Base-by-base conservation (phyloP, 2,113 vertebrate genomes). In the Brachyhypopomus gauderio region DNA sequence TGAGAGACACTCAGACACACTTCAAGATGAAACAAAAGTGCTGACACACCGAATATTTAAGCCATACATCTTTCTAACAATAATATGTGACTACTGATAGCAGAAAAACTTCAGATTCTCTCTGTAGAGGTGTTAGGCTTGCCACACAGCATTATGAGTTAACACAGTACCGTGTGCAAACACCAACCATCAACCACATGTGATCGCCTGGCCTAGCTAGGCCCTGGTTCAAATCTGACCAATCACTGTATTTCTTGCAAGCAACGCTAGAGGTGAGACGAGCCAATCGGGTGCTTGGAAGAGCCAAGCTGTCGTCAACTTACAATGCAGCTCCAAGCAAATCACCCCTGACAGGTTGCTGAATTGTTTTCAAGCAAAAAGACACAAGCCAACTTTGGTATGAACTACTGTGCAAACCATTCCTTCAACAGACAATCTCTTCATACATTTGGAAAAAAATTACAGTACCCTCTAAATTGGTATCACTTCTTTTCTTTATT, bases 341-440 rank as follows among this genome's bases (percentile, higher is more conserved):
- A 84, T 84, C 16, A n/a, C 71, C 79, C 30, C 73, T 82, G 84
- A 86, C 84, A 84, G 80, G 78, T 74, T 63, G 56, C 73, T 83
- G 80, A 85, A 83, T 78, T 80, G 79, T 76, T 81, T 66, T 84
- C 70, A 73, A 80, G 72, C 69, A 30, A 55, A 78, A 52, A 75
- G 8, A 72, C 56, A 22, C 41, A 69, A 23, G 63, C 59, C 74
- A 83, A 77, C 60, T 81, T 38, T 36, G 66, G 41, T 73, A 58
- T 69, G 67, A 59, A 69, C 66, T 62, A 34, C 36, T 55, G 55
- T 78, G 22, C 22, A 52, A 52, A 52, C n/a, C 75, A 75, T 66
- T 63, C 30, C 30, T 25, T 83, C 45, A 67, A 79, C 41, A 6
- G 36, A 72, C 38, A 19, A 66, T 78, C 38, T 64, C 63, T 60